Base-by-base conservation (phyloP, 2,797 vertebrate species). In the Typhlichthys eigenmanni region DNA sequence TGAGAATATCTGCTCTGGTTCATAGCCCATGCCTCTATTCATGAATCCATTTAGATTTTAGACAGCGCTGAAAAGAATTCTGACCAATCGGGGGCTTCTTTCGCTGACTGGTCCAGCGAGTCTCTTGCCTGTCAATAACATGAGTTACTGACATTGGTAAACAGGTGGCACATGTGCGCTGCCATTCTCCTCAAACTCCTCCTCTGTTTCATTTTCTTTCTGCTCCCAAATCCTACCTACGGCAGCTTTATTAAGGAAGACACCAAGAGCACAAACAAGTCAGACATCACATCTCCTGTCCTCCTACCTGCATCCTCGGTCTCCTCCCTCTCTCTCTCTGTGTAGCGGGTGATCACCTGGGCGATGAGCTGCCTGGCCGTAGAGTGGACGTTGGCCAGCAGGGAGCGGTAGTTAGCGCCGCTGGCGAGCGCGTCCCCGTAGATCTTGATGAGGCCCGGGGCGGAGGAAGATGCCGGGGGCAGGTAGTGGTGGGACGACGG, bases 311-410 rank as follows among this genome's bases (percentile, higher is more conserved):
- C 81, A 59, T 93, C 92, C 65, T 93, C 93, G n/a, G 79, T 87
- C 79, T 94, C 92, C 66, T 93, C 92, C 63, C 89, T 77, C 69
- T 93, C 92, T 68, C 92, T 86, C 80, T 94, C 92, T 5, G 87
- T 93, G 84, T 94, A 94, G 73, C 92, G 91, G 49, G 88, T 93
- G 86, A 94, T 94, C 85, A 94, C 92, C 85, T 94, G 92, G 38
- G 88, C 79, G 19, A 94, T 93, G 72, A 94, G 92, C 68, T 94
- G 92, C 71, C 83, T 76, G 65, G 93, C 89, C 58, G 92, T 93
- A 7, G 93, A 93, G 79, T 92, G 79, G 57, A 89, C 66, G 64
- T 88, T 93, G 72, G 93, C 92, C 87, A 94, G 86, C 69, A 94
- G 87, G 62, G 93, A 93, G 71, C 93, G 91, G 79, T 94, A 94